phyloP scores from a whole-genome alignment of 2,888 invertebrate genomes.

The Caenorhabditis macrosperma region DNA sequence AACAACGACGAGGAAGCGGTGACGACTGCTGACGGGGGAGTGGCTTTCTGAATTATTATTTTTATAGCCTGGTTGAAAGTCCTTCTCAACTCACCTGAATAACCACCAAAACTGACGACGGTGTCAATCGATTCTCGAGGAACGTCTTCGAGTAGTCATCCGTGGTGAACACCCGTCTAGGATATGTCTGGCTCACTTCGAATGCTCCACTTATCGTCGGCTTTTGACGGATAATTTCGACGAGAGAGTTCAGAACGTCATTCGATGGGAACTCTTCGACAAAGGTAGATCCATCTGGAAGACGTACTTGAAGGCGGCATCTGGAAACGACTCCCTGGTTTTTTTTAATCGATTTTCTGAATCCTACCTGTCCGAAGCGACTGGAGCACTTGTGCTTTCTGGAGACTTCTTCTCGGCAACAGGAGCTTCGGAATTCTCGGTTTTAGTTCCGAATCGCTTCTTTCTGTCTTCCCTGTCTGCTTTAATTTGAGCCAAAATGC shows the following conservation, averaged over 20 bases:
- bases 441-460: constrained; percentile 8
- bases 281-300: constrained; percentile 58
- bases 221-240: constrained; percentile 50
- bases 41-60: neutral
- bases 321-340: constrained; percentile 29
- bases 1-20: neutral
- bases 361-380: constrained; percentile 42
- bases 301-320: constrained; percentile 63
- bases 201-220: constrained; percentile 40
- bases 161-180: constrained; percentile 57
- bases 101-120: constrained; percentile 61
- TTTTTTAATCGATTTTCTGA: neutral
- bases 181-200: constrained; percentile 62
- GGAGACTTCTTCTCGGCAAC: neutral
- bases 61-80: no score
- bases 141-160: constrained; percentile 60
- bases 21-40: neutral
- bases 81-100: constrained; percentile 55
- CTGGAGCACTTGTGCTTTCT: neutral
- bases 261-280: constrained; percentile 65
- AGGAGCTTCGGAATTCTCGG: neutral
- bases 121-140: constrained; percentile 64
- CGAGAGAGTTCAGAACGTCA: constrained; percentile 54
- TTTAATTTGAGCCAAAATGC: constrained; percentile 64
- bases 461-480: constrained; percentile 60